Percentiles rank a stretch among this genome's conserved stretches.
These are phyloP conservation scores for Junco hyemalis DNA, from an alignment of 2,113 vertebrate species.

Conservation along the genomic window DNA sequence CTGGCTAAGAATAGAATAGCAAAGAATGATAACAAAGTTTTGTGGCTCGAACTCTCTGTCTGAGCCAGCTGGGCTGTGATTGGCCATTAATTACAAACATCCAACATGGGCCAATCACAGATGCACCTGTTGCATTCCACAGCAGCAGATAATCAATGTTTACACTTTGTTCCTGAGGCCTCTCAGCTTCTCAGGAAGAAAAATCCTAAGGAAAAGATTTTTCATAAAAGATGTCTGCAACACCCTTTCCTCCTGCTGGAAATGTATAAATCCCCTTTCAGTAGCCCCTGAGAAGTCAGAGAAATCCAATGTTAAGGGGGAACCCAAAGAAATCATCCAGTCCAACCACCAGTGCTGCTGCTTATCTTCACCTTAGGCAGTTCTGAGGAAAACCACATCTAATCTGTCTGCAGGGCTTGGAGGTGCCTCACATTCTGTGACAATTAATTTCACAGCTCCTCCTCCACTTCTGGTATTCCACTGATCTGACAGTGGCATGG, in stretches of 20 bases:
- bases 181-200: no score
- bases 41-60: no score
- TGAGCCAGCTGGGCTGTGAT: no score
- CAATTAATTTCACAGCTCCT: neutral
- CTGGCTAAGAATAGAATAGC: no score
- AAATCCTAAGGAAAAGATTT: no score
- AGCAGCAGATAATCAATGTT: no score
- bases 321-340: neutral
- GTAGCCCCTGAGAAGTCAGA: neutral
- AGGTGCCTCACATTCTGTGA: neutral
- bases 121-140: no score
- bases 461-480: neutral
- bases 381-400: neutral
- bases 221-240: no score
- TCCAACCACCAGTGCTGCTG: neutral
- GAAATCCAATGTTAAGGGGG: neutral
- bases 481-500: rapidly evolving
- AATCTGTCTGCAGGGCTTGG: neutral
- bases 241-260: neutral
- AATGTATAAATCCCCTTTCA: neutral
- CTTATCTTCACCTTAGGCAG: neutral
- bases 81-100: no score
- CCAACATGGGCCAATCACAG: no score
- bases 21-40: no score
- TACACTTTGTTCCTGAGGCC: no score